Evolutionary conservation across 2,113 vertebrate genomes (phyloP), one percentile per base, ranked within the genome.

Genomic region (Actenoides hombroni): DNA sequence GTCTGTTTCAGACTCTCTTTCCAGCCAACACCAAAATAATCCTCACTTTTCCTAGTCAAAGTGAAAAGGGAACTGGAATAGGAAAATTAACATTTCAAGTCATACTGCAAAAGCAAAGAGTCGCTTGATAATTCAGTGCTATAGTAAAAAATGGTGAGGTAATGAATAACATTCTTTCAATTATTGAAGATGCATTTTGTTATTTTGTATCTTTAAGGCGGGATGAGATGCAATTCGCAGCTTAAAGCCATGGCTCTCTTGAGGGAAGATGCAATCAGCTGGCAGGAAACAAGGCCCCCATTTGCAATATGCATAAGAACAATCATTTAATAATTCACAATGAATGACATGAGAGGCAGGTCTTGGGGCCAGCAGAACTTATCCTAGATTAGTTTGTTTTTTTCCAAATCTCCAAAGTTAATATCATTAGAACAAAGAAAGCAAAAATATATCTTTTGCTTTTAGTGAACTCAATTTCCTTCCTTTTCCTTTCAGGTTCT

Each of bases 181-280:
- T 97, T 97, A 98, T 98, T 98, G 97, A 98, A 97, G 89, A 97
- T 94, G 80, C 85, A 96, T 97, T 97, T 97, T 96, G 95, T 98
- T 98, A 98, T 97, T 95, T 97, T 88, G 83, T 89, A 83, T 97
- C 96, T 97, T 90, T 73, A 95, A 86, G 35, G 74, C 18, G 11
- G 92, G 83, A 92, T 60, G 69, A 42, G 86, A 86, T 71, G 71
- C 88, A 95, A 93, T 96, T 97, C 82, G 15, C 70, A 95, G 94
- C 96, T 96, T 93, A 95, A 92, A 97, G 96, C 91, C 91, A 95
- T 71, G 90, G 85, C 87, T 98, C 97, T 98, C 97, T 56, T 74
- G 97, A 97, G 97, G 67, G 79, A 94, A 95, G 88, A 97, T 89
- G 94, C 84, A 95, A 96, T 96, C 97, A 94, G 83, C 96, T 86